phyloP scores from a whole-genome alignment of 37 sponge, comb jelly and placozoan genomes.

The Oscarella lobularis region DNA sequence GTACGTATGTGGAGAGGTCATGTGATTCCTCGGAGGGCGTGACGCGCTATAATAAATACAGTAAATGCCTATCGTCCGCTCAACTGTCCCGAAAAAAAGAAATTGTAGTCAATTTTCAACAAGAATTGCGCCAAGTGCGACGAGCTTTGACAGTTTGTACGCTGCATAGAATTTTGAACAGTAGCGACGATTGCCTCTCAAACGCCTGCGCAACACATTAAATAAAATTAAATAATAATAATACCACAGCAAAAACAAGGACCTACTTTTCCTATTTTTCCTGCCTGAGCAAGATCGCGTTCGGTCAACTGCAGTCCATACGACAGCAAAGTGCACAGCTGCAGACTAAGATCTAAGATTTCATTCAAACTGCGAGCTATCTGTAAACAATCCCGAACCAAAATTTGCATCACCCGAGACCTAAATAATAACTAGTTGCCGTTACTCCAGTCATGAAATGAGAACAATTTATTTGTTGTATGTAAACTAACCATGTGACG shows the following conservation, averaged over 20 bases:
- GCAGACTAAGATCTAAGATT: conserved; percentile 8
- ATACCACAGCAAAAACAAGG: conserved; percentile 7
- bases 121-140: conserved; percentile 83
- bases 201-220: neutral
- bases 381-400: conserved; percentile 16
- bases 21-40: too few relatives aligned
- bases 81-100: conserved; percentile 33
- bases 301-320: conserved; percentile 10
- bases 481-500: too few relatives aligned
- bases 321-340: conserved; percentile 7
- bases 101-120: conserved; percentile 85
- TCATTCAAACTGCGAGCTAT: conserved; percentile 36
- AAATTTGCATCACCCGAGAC: too few relatives aligned
- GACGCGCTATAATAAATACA: too few relatives aligned
- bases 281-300: conserved; percentile 20
- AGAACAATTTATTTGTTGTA: too few relatives aligned
- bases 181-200: conserved; percentile 11
- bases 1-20: too few relatives aligned
- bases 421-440: too few relatives aligned
- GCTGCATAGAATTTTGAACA: conserved; percentile 48
- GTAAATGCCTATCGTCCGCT: neutral
- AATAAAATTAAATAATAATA: neutral
- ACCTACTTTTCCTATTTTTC: conserved; percentile 26
- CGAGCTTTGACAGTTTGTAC: conserved; percentile 27
- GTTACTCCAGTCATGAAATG: too few relatives aligned